Evolutionary conservation across 2,113 vertebrate genomes (phyloP).

Genomic region (Seriola rivoliana): DNA sequence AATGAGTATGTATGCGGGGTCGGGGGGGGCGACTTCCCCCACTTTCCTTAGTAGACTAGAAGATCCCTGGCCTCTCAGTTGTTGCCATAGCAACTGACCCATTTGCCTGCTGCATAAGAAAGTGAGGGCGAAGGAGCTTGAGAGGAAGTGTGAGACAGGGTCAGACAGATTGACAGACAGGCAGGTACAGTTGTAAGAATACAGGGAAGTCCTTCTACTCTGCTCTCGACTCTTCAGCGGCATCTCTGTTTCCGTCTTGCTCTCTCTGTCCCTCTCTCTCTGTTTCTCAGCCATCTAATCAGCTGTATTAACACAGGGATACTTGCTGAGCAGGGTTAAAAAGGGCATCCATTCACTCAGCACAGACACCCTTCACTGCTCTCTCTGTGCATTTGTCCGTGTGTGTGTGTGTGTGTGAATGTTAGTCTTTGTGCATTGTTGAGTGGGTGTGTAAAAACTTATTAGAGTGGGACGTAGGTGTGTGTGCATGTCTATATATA

Average conservation of each 20-base stretch:
- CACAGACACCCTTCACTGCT: slow-evolving; percentile 66
- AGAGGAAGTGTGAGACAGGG: slow-evolving; percentile 84
- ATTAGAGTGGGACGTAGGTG: slow-evolving; percentile 55
- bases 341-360: slow-evolving; percentile 93
- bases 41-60: slow-evolving; percentile 93
- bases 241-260: slow-evolving; percentile 36
- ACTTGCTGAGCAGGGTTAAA: slow-evolving; percentile 95
- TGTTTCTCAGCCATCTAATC: slow-evolving; percentile 92
- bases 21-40: slow-evolving; percentile 85
- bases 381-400: slow-evolving; percentile 42
- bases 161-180: slow-evolving; percentile 88
- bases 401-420: slow-evolving; percentile 43
- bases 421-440: slow-evolving; percentile 56
- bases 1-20: slow-evolving; percentile 6
- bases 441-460: slow-evolving; percentile 82
- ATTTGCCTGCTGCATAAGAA: slow-evolving; percentile 89
- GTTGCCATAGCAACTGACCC: slow-evolving; percentile 96
- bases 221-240: slow-evolving; percentile 29
- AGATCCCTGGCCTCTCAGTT: slow-evolving; percentile 92
- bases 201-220: slow-evolving; percentile 12
- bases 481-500: slow-evolving; percentile 34
- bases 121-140: slow-evolving; percentile 61
- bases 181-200: slow-evolving; percentile 89
- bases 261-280: slow-evolving; percentile 16
- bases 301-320: slow-evolving; percentile 93